Conservation (phyloP, 2,888 invertebrate genomes). For the Bellardia pandia region DNA sequence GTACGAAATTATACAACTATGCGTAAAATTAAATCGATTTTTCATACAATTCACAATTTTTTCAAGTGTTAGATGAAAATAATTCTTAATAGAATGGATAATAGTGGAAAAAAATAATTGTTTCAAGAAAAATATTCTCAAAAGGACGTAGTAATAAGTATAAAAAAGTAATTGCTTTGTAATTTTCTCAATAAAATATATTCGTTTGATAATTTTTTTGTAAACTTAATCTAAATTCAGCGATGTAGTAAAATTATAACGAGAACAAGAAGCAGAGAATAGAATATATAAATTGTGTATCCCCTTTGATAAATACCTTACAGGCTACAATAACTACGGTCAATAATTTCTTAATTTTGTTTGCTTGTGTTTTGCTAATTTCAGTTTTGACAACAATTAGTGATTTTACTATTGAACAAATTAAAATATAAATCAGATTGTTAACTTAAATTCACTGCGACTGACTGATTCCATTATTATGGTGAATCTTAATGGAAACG, state of each 20-base stretch:
- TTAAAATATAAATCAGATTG: not conserved
- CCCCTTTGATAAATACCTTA: constrained; percentile 61
- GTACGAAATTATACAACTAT: constrained; percentile 19
- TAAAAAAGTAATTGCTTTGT: not conserved
- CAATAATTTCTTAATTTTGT: constrained; percentile 26
- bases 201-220: not conserved
- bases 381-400: not conserved
- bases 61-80: constrained; percentile 46
- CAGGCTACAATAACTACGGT: constrained; percentile 23
- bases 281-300: constrained; percentile 69
- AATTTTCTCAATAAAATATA: not conserved
- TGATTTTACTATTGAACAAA: not conserved
- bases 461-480: constrained; percentile 32
- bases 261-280: constrained; percentile 46
- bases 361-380: constrained; percentile 9
- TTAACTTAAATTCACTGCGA: not conserved
- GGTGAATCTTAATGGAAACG: constrained; percentile 22
- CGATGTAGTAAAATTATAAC: constrained; percentile 24
- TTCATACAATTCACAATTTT: constrained; percentile 59
- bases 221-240: not conserved
- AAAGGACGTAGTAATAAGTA: constrained; percentile 2
- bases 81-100: constrained; percentile 42
- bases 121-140: not conserved
- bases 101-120: constrained; percentile 23
- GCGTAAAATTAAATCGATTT: constrained; percentile 57